Base-by-base conservation (phyloP, 2,888 invertebrate species). In the Liposcelis brunnea region DNA sequence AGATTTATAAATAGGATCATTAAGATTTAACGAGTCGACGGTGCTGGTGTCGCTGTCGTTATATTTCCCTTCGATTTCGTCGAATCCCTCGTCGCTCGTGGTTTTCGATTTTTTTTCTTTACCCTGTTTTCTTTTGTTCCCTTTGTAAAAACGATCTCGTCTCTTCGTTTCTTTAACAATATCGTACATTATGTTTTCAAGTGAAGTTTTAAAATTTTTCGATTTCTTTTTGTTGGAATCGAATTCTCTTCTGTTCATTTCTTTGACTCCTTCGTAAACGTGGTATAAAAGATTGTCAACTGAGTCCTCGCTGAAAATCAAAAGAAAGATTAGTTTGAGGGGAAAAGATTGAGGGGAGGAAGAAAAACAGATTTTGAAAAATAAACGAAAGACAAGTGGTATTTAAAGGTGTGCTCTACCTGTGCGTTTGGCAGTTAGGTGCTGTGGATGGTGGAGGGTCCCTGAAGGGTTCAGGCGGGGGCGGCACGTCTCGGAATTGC, bases 231-330 rank as follows among this genome's bases (percentile, higher is more conserved):
- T n/a, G n/a, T n/a, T 26, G 5, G 26, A 26, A 26, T 26, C 49
- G 14, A 19, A 19, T 40, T 31, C 45, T 16, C 33, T 42, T 18
- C 49, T 11, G 18, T 26, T 61, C 19, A 52, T 56, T 1, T 59
- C 56, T 32, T 64, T 66, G 19, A 69, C 65, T 12, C 80, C 77
- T 65, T 84, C 84, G 56, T 84, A 83, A 40, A 84, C 78, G 58
- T 84, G 84, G 56, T 84, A 83, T 4, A 84, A 65, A 1, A 82
- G 78, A 63, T 84, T 83, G 58, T 84, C 84, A 42, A 77, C 68
- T 47, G 59, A 67, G 35, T 51, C 54, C 43, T 49, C 49, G 19
- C 40, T 14, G 35, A 26, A 26, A 26, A 6, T 26, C 8, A 6
- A 26, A 26, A 8, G 26, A 26, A 26, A 26, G 26, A 6, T 26